phyloP scores from a whole-genome alignment of 64 coral and sea anemone genomes.

The Porites lutea region DNA sequence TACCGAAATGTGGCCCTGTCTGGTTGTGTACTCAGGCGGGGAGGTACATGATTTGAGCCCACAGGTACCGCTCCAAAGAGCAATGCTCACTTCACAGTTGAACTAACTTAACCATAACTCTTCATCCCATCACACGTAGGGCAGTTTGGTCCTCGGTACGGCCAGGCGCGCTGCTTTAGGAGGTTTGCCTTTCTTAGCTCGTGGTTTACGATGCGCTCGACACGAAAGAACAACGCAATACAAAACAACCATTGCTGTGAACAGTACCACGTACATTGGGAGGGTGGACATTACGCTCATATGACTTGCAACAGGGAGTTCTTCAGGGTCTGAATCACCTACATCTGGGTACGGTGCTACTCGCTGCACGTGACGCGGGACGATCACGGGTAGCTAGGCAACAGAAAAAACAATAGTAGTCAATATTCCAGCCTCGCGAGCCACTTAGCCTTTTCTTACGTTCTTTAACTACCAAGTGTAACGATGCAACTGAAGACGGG shows the following conservation, averaged over 20 bases:
- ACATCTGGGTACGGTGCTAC: slow-evolving; percentile 82
- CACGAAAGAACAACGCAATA: slow-evolving; percentile 93
- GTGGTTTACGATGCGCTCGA: slow-evolving; percentile 77
- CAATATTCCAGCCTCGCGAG: neutral
- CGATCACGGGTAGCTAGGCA: slow-evolving; percentile 82
- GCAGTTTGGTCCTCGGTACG: slow-evolving; percentile 75
- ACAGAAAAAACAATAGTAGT: neutral
- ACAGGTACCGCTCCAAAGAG: no score
- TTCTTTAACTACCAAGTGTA: no score
- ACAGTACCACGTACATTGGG: slow-evolving; percentile 82
- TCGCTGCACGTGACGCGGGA: slow-evolving; percentile 86
- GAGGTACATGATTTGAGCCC: neutral
- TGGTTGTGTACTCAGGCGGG: neutral
- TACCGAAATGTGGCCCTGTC: neutral
- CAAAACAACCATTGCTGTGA: slow-evolving; percentile 77
- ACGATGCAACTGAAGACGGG: no score
- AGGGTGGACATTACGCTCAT: slow-evolving; percentile 87
- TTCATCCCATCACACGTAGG: slow-evolving; percentile 57
- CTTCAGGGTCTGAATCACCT: slow-evolving; percentile 76
- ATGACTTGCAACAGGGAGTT: slow-evolving; percentile 60
- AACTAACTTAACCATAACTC: neutral
- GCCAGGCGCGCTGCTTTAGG: slow-evolving; percentile 34
- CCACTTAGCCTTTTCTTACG: no score
- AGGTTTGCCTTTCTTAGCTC: slow-evolving; percentile 61
- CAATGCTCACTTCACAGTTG: neutral